Evolutionary conservation across 2,888 invertebrate genomes (phyloP), one percentile per base, ranked within the genome.

Genomic region (Caenorhabditis sp.): DNA sequence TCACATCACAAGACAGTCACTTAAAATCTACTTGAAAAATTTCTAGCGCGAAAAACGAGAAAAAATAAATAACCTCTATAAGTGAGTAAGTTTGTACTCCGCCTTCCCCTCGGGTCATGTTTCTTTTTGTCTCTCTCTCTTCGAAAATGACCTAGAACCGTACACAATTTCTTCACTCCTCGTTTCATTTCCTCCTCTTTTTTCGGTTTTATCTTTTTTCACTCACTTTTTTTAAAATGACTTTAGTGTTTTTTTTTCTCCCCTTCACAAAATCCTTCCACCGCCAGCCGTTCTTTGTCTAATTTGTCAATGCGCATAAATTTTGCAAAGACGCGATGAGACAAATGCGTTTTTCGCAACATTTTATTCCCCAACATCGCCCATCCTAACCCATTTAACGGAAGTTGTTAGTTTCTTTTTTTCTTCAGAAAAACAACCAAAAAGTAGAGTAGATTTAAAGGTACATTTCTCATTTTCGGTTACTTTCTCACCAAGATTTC

Each of bases 281-380:
- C 17, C 31, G 10, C 31, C 31, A 31, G 31, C 8, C 43, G 12
- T 43, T 43, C 14, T 43, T 17, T 43, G 43, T 43, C 43, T 43
- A 43, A 43, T 43, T 43, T 43, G 43, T 43, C 43, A 43, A 43
- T 43, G 43, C 43, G 43, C 43, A 43, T 43, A 43, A 43, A 43
- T 43, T 43, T 43, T 43, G 36, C 12, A 14, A 17, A 43, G 43
- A 3, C 14, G 12, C 43, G 43, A 43, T 43, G 6, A 43, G 43
- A 43, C 43, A 43, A 43, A 43, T 43, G 43, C 43, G 43, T 43
- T 43, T 43, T 43, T 43, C 43, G 43, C 43, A 43, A 43, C 43
- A 43, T 43, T 43, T 43, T 43, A 43, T 43, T 43, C 17, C 43
- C 17, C 43, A 36, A 36, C 36, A n/a, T n/a, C n/a, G n/a, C n/a